Evolutionary conservation across 2,888 invertebrate species (phyloP), one percentile per base, ranked within the genome.

Genomic region (Perizoma affinitatum): DNA sequence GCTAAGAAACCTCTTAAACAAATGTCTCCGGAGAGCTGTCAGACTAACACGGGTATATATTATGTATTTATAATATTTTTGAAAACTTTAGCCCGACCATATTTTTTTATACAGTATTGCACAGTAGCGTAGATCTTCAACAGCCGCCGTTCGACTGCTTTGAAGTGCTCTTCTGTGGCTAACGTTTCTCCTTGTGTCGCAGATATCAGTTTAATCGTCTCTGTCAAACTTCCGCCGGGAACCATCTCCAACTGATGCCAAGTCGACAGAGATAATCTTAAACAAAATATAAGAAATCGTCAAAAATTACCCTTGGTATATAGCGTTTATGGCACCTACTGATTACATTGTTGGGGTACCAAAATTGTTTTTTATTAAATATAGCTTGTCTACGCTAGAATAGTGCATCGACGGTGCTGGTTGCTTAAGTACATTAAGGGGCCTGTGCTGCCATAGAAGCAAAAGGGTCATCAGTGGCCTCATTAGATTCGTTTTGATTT

Each of bases 141-240:
- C 43, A 98, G 83, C 78, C 97, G 91, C 67, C 97, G 90, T 80
- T 98, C 96, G 46, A 98, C 91, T 7, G 97, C 97, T 74, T 93
- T 92, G 59, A 95, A 94, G 85, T 98, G 97, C 46, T 94, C 93
- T 54, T 94, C 93, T 4, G 95, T 95, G 9, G 97, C 93, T 5
- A 97, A 81, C 6, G 94, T 95, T 65, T 90, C 86, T 4, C 80
- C 82, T 67, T 93, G 88, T 54, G 97, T 86, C 40, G 95, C 93
- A 63, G 94, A 92, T 47, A 91, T 72, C 41, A 86, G 47, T 68
- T 89, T 89, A 7, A 92, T 84, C 40, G 88, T 90, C 55, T 90
- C 89, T 43, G 95, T 95, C 46, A 97, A 84, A 54, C 94, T 93
- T 46, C 96, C 96, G 4, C 96, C 96, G 54, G 95, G 94, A 45